Conservation (phyloP, 2,797 vertebrate genomes). For the Anomalospiza imberbis region DNA sequence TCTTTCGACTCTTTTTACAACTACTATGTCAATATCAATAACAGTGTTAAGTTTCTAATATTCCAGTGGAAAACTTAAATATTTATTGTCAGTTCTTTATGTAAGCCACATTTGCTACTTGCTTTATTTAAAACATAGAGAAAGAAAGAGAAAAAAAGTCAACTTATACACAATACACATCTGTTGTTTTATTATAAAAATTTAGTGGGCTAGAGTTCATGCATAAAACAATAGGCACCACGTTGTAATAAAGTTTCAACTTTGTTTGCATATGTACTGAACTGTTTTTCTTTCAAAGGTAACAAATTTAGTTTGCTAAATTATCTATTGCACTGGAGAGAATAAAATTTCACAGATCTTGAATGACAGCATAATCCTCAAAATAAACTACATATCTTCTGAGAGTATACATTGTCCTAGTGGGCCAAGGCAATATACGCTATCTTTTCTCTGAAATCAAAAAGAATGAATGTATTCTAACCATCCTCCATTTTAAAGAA, state of each 20-base stretch:
- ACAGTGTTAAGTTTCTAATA: not conserved
- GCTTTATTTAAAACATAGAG: not conserved
- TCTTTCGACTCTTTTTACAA: not conserved
- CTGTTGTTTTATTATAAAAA: not conserved
- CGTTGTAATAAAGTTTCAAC: not conserved
- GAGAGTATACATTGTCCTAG: not conserved
- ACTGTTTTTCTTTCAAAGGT: not conserved
- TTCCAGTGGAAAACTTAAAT: not conserved
- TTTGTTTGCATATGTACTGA: not conserved
- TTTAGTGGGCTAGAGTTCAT: not conserved
- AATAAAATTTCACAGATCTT: not conserved
- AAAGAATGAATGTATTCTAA: not conserved
- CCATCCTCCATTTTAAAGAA: not conserved
- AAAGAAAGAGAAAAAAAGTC: not conserved
- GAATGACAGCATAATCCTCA: not conserved
- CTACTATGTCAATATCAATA: not conserved
- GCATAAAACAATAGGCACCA: not conserved
- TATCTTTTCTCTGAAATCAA: not conserved
- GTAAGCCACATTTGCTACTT: fast-evolving
- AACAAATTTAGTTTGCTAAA: not conserved
- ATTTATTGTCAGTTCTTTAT: not conserved
- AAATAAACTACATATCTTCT: not conserved
- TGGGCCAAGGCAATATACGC: not conserved
- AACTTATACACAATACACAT: not conserved
- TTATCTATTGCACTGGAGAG: not conserved